Conservation (phyloP, 2,797 vertebrate genomes). For the Enteromius viviparus region DNA sequence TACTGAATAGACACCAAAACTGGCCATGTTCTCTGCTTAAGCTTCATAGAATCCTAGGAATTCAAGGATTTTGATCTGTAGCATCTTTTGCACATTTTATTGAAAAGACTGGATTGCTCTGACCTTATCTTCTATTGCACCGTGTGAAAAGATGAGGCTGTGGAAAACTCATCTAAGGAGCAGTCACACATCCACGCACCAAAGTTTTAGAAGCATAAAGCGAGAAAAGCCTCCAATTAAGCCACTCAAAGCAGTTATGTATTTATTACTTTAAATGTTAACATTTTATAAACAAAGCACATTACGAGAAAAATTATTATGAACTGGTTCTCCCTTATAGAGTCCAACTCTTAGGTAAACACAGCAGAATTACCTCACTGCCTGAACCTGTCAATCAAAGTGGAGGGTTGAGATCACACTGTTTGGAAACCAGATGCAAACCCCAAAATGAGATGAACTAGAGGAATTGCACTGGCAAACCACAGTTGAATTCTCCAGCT, state of each 20-base stretch:
- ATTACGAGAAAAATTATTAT: background rate
- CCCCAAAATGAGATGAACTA: background rate
- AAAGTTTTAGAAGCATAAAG: constrained; percentile 19
- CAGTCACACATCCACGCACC: constrained; percentile 19
- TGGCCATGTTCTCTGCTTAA: constrained; percentile 39
- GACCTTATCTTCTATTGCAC: constrained; percentile 28
- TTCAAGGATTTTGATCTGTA: constrained; percentile 46
- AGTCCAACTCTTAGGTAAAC: background rate
- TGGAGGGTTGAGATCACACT: background rate
- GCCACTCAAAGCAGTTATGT: constrained; percentile 22
- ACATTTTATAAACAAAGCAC: constrained; percentile 2
- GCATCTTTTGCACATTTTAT: constrained; percentile 52
- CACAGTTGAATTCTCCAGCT: constrained; percentile 9
- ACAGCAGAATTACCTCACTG: constrained; percentile 2
- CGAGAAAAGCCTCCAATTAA: constrained; percentile 29
- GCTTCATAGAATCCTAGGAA: constrained; percentile 43
- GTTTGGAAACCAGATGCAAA: constrained; percentile 12
- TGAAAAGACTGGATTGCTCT: constrained; percentile 21
- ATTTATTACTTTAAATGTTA: constrained; percentile 8
- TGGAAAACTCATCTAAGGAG: constrained; percentile 35
- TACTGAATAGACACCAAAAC: constrained; percentile 37
- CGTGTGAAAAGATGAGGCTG: constrained; percentile 45
- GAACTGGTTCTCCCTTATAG: background rate
- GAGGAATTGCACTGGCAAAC: background rate
- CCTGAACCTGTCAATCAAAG: background rate